A percentile compares a stretch with the other conserved stretches of the same genome.
Conservation (phyloP, 2,888 invertebrate species). For the Argyresthia goedartella region DNA sequence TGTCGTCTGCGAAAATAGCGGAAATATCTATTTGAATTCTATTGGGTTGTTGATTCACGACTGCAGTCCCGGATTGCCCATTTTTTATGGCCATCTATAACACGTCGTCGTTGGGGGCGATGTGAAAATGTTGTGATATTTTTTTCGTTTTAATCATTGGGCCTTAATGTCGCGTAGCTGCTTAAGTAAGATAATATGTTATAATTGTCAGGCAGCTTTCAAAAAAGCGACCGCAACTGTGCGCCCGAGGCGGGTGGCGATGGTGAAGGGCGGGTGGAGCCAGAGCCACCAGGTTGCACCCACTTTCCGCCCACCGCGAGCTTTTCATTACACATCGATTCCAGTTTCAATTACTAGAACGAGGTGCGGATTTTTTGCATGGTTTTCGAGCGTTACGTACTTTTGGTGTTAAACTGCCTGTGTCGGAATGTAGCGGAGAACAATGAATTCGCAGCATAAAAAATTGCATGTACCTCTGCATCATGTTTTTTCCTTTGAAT, state of each 20-base stretch:
- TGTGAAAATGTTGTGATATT: background rate
- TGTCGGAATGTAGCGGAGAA: slow-evolving; percentile 38
- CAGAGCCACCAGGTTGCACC: slow-evolving; percentile 1
- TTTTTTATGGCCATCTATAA: too few species aligned
- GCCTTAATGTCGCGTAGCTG: background rate
- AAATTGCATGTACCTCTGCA: too few species aligned
- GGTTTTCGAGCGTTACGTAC: slow-evolving; percentile 23
- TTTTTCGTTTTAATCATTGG: background rate
- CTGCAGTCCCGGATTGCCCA: background rate
- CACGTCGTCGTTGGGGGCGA: background rate
- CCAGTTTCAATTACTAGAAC: slow-evolving; percentile 33
- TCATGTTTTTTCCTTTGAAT: too few species aligned
- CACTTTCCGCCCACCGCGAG: slow-evolving; percentile 12
- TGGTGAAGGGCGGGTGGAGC: background rate
- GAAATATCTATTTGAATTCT: background rate
- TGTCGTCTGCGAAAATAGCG: background rate
- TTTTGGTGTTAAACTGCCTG: slow-evolving; percentile 46
- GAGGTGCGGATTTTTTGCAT: slow-evolving; percentile 26
- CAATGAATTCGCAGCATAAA: slow-evolving; percentile 22
- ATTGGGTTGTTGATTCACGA: background rate
- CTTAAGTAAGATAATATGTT: slow-evolving; percentile 2
- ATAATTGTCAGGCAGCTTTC: slow-evolving; percentile 2
- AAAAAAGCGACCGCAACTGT: background rate
- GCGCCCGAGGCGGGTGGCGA: background rate
- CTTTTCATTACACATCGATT: slow-evolving; percentile 27